Conservation (phyloP, 2,797 vertebrate species). For the Acanthornis magna region DNA sequence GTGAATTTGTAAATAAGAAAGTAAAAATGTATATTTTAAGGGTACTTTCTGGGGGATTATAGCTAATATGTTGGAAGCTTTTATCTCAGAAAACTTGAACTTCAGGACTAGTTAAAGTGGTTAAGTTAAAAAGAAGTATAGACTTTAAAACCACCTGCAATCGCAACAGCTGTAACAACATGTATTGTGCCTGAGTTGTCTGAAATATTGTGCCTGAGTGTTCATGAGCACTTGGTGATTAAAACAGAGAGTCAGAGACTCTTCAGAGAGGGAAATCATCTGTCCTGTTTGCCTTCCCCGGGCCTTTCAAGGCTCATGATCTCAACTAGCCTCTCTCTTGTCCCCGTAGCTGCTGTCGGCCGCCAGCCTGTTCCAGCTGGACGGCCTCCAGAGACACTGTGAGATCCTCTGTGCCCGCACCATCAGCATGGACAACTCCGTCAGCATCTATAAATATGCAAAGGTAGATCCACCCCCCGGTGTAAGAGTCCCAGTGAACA, state of each 20-base stretch:
- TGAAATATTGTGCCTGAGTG: no score
- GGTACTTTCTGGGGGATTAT: not conserved
- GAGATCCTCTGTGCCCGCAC: conserved; percentile 90
- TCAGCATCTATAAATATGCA: conserved; percentile 90
- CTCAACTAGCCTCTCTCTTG: conserved; percentile 4
- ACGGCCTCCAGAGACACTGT: conserved; percentile 90
- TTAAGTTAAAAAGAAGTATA: not conserved
- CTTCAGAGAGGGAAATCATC: not conserved
- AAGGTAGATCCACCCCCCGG: conserved; percentile 78
- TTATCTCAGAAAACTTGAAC: not conserved
- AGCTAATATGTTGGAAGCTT: not conserved
- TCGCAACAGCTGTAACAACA: not conserved
- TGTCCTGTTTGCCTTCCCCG: not conserved
- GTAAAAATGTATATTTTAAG: not conserved
- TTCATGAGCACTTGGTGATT: not conserved
- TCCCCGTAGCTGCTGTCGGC: conserved; percentile 84
- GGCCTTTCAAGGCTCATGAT: not conserved
- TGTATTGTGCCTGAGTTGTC: not conserved
- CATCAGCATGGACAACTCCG: conserved; percentile 86
- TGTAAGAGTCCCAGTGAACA: not conserved
- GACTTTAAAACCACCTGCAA: not conserved
- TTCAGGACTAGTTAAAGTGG: not conserved
- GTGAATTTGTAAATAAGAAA: not conserved
- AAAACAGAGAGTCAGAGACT: not conserved
- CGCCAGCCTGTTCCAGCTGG: conserved; percentile 91